Percentiles rank a stretch among this genome's conserved stretches.
phyloP scores from a whole-genome alignment of 1,140 invertebrate species.

The Nasonia vitripennis region DNA sequence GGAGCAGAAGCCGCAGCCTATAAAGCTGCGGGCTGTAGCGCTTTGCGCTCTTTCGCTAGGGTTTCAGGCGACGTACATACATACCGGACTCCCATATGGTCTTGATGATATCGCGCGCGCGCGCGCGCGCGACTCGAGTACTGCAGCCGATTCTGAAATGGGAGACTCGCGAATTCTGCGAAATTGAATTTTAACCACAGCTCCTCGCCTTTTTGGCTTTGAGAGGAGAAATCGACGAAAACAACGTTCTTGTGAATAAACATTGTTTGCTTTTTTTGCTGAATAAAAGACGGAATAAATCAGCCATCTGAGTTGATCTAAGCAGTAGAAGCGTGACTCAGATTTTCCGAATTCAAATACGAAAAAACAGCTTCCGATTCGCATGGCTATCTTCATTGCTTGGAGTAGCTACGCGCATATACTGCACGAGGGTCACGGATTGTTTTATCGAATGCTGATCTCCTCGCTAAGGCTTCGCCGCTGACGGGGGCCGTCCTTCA shows the following conservation, averaged over 20 bases:
- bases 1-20: background rate
- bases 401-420: background rate
- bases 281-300: background rate
- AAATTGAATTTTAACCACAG: slow-evolving; percentile 10
- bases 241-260: background rate
- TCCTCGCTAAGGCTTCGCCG: background rate
- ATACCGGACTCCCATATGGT: slow-evolving; percentile 6
- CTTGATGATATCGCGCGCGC: slow-evolving; percentile 22
- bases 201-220: background rate
- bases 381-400: slow-evolving; percentile 11
- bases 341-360: slow-evolving; percentile 32
- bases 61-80: background rate
- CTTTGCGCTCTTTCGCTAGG: slow-evolving; percentile 8
- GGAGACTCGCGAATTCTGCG: slow-evolving; percentile 6
- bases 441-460: slow-evolving; percentile 64
- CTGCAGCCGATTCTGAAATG: slow-evolving; percentile 25
- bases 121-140: background rate
- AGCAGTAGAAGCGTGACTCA: background rate
- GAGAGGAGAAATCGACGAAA: background rate
- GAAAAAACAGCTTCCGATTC: slow-evolving; percentile 18
- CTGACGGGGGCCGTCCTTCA: slow-evolving; percentile 53
- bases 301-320: background rate
- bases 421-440: slow-evolving; percentile 45
- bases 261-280: background rate
- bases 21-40: background rate